A percentile compares a stretch with the other conserved stretches of the same genome.
Conservation (phyloP, 1,140 invertebrate species). For the Asobara japonica region DNA sequence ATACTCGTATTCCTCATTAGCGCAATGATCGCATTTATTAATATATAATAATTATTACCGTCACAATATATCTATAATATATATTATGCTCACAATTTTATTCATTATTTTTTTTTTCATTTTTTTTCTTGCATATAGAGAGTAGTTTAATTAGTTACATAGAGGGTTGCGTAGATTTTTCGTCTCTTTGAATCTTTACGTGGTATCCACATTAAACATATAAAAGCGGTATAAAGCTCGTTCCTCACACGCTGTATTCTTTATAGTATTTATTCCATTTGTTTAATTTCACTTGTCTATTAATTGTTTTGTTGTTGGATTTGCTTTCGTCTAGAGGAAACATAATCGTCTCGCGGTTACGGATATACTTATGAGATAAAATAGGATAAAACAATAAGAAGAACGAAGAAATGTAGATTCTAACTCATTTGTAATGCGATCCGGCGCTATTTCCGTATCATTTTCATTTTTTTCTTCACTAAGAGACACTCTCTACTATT, state of each 20-base stretch:
- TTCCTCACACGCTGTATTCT: conserved; percentile 59
- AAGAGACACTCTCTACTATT: background rate
- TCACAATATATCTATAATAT: conserved; percentile 54
- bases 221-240: conserved; percentile 67
- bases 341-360: background rate
- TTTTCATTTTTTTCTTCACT: conserved; percentile 16
- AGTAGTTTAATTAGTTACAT: conserved; percentile 57
- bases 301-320: conserved; percentile 16
- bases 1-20: conserved; percentile 63
- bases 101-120: conserved; percentile 38
- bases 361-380: background rate
- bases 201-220: conserved; percentile 64
- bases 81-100: conserved; percentile 57
- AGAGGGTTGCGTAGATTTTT: conserved; percentile 55
- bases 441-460: conserved; percentile 11
- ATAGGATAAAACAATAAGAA: background rate
- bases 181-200: conserved; percentile 49
- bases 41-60: conserved; percentile 49
- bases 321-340: background rate
- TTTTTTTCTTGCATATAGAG: conserved; percentile 50
- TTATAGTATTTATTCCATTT: conserved; percentile 5
- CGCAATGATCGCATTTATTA: conserved; percentile 57
- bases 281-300: background rate
- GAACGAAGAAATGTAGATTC: background rate
- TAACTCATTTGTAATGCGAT: conserved; percentile 1